Percentiles rank a stretch among this genome's conserved stretches.
phyloP scores from a whole-genome alignment of 2,888 invertebrate genomes.

The Siphlonurus alternatus region DNA sequence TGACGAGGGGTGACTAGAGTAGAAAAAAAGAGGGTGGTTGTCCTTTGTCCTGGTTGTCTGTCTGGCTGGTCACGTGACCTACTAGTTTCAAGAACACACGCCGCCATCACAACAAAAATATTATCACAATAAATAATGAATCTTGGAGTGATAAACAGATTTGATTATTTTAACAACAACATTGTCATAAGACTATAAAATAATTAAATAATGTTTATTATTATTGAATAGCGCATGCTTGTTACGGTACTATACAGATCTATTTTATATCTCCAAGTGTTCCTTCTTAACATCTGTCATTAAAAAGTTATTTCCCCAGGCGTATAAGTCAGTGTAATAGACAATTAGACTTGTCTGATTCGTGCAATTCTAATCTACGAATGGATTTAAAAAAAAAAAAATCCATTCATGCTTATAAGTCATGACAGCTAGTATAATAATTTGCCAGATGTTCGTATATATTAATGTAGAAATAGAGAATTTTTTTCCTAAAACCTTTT shows the following conservation, averaged over 20 bases:
- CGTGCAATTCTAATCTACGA: background rate
- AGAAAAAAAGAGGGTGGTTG: background rate
- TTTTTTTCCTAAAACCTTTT: too few relatives aligned
- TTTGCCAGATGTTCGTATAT: background rate
- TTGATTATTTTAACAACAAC: too few relatives aligned
- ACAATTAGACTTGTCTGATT: background rate
- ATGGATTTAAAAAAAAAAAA: background rate
- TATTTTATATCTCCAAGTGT: too few relatives aligned
- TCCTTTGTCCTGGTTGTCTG: background rate
- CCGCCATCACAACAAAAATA: too few relatives aligned
- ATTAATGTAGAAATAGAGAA: too few relatives aligned
- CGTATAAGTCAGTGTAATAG: background rate
- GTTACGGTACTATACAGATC: too few relatives aligned
- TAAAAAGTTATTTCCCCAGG: background rate
- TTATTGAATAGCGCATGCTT: too few relatives aligned
- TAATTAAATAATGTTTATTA: too few relatives aligned
- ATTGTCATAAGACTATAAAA: too few relatives aligned
- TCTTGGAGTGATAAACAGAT: too few relatives aligned
- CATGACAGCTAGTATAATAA: background rate
- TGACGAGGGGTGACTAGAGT: background rate
- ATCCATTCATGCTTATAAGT: background rate
- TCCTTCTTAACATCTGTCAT: background rate
- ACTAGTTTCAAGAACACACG: too few relatives aligned
- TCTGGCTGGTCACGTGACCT: background rate
- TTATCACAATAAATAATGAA: too few relatives aligned